Percentiles rank a stretch among this genome's conserved stretches.
Conservation (phyloP, 2,113 vertebrate genomes). For the Mola mola region DNA sequence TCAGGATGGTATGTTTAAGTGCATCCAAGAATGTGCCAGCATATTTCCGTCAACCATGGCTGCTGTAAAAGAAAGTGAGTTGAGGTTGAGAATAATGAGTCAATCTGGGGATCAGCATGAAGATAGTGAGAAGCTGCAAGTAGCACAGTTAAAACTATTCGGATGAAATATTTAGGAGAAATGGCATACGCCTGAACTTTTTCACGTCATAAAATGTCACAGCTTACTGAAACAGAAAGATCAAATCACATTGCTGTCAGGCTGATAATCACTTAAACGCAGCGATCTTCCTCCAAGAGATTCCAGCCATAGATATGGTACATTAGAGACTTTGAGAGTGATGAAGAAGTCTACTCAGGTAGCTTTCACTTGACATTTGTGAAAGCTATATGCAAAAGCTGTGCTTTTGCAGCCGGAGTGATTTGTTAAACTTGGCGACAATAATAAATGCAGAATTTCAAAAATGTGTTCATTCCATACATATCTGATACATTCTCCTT, state of each 20-base stretch:
- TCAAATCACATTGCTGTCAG: not conserved
- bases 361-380: constrained; percentile 28
- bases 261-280: not conserved
- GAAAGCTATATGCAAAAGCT: no score
- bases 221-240: constrained; percentile 3
- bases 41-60: constrained; percentile 5
- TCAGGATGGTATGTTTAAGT: not conserved
- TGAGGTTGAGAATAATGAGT: constrained; percentile 44
- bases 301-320: not conserved
- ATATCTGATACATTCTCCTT: not conserved
- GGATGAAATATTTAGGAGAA: constrained; percentile 38
- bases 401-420: not conserved
- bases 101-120: constrained; percentile 27
- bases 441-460: not conserved
- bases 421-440: constrained; percentile 3
- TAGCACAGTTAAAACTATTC: not conserved
- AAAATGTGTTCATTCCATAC: not conserved
- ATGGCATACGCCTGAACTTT: not conserved
- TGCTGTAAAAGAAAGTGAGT: constrained; percentile 21
- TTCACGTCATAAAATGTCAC: constrained; percentile 2
- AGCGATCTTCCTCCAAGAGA: not conserved
- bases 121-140: constrained; percentile 10
- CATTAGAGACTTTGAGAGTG: constrained; percentile 11
- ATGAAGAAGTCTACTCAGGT: constrained; percentile 7
- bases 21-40: not conserved